Conservation (phyloP, 1,140 invertebrate genomes). For the Drosophila bifasciata region DNA sequence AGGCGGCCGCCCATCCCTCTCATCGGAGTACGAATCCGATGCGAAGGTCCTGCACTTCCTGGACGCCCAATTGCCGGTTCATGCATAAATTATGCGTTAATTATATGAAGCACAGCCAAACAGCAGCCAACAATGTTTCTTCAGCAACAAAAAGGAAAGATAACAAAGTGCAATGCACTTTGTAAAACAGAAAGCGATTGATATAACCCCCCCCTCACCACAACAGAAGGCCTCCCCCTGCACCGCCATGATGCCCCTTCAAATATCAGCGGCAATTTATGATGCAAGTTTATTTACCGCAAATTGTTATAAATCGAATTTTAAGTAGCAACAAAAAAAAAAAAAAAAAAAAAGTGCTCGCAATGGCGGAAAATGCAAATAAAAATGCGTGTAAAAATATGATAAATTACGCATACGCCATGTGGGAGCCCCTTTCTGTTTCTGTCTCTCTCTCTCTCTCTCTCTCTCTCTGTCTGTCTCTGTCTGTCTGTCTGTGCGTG, state of each 20-base stretch:
- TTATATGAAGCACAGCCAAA: constrained; percentile 44
- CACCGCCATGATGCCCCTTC: neutral
- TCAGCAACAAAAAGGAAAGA: constrained; percentile 16
- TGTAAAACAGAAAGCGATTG: constrained; percentile 35
- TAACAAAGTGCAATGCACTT: constrained; percentile 46
- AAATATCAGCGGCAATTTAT: constrained; percentile 62
- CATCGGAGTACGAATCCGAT: too few relatives aligned
- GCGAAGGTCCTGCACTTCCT: constrained; percentile 3
- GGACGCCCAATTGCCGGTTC: constrained; percentile 32
- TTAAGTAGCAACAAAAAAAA: constrained; percentile 54
- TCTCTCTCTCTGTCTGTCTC: constrained; percentile 4
- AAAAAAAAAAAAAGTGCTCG: constrained; percentile 30
- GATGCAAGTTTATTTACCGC: constrained; percentile 70
- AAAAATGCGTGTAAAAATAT: constrained; percentile 66
- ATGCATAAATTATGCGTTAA: constrained; percentile 66
- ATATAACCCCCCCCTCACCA: too few relatives aligned
- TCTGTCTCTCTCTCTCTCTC: neutral
- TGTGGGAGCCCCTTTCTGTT: constrained; percentile 2
- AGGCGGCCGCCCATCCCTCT: neutral
- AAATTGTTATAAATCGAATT: constrained; percentile 79
- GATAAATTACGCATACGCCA: constrained; percentile 71
- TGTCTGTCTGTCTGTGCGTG: constrained; percentile 1
- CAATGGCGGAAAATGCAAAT: constrained; percentile 53
- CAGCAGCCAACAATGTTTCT: constrained; percentile 30
- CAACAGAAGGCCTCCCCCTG: too few relatives aligned